Percentiles rank a stretch among this genome's conserved stretches.
phyloP scores from a whole-genome alignment of 2,888 invertebrate genomes.

The Lasioglossum oenotherae region DNA sequence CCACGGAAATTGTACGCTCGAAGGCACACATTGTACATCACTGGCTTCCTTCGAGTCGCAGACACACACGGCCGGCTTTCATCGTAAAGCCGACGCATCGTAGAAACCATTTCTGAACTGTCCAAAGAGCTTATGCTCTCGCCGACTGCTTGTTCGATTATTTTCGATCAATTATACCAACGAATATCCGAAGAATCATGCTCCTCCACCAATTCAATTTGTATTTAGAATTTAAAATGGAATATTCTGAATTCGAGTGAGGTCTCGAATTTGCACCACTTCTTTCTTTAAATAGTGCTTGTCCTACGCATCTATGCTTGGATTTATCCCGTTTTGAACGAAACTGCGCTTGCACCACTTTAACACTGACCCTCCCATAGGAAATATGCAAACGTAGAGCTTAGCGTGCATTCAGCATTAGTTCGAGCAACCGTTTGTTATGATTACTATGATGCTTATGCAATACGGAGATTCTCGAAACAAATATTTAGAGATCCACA shows the following conservation, averaged over 20 bases:
- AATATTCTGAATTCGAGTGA: no score
- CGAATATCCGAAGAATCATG: no score
- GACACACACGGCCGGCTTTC: constrained; percentile 6
- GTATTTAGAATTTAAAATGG: no score
- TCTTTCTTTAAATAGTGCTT: background rate
- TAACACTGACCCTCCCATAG: background rate
- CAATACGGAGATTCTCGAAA: background rate
- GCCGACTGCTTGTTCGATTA: background rate
- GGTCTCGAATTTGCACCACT: background rate
- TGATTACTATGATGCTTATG: background rate
- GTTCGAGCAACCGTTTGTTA: background rate
- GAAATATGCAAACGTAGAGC: constrained; percentile 5
- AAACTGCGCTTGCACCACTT: background rate
- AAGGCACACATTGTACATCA: constrained; percentile 42
- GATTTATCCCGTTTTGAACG: background rate
- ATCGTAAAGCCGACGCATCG: constrained; percentile 26
- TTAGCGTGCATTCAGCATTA: background rate
- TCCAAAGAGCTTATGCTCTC: constrained; percentile 10
- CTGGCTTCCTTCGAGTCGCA: constrained; percentile 37
- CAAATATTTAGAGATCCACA: background rate
- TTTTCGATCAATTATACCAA: background rate
- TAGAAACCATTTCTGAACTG: background rate
- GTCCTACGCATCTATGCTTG: background rate
- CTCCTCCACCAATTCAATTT: no score
- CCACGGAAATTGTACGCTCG: constrained; percentile 51